Conservation (phyloP, 2,888 invertebrate species). For the Yponomeuta malinellus region DNA sequence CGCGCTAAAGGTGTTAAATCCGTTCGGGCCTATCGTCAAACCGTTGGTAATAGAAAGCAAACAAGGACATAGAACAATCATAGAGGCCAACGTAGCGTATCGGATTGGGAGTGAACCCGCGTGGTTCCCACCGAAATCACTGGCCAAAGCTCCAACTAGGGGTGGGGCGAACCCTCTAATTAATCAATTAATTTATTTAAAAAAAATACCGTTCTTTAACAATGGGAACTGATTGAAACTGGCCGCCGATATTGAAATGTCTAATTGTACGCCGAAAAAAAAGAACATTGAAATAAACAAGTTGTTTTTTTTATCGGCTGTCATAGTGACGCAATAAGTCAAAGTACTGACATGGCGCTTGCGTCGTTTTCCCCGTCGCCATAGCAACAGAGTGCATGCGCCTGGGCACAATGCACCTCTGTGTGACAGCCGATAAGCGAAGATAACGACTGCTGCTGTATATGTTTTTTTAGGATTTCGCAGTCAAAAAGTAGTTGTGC, state of each 20-base stretch:
- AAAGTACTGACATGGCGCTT: neutral
- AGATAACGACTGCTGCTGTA: slow-evolving; percentile 8
- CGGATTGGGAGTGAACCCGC: slow-evolving; percentile 24
- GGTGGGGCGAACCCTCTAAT: slow-evolving; percentile 41
- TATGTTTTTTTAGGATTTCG: neutral
- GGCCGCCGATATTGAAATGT: neutral
- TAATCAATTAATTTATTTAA: slow-evolving; percentile 55
- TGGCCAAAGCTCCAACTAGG: slow-evolving; percentile 28
- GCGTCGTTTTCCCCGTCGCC: neutral
- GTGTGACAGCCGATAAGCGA: neutral
- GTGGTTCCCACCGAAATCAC: slow-evolving; percentile 65
- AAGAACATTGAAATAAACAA: neutral
- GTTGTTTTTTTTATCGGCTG: slow-evolving; percentile 3
- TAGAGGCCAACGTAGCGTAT: slow-evolving; percentile 40
- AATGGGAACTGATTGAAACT: slow-evolving; percentile 55
- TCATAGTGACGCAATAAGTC: slow-evolving; percentile 11
- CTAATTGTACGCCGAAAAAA: neutral
- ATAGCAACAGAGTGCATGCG: slow-evolving; percentile 8
- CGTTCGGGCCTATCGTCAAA: neutral
- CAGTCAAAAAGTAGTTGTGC: neutral
- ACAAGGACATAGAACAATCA: slow-evolving; percentile 34
- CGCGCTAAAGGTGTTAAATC: too few relatives aligned
- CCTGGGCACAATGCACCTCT: slow-evolving; percentile 7
- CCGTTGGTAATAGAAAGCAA: slow-evolving; percentile 24
- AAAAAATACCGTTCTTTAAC: slow-evolving; percentile 37